phyloP scores from a whole-genome alignment of 2,113 vertebrate genomes.

The Lipophrys pholis region DNA sequence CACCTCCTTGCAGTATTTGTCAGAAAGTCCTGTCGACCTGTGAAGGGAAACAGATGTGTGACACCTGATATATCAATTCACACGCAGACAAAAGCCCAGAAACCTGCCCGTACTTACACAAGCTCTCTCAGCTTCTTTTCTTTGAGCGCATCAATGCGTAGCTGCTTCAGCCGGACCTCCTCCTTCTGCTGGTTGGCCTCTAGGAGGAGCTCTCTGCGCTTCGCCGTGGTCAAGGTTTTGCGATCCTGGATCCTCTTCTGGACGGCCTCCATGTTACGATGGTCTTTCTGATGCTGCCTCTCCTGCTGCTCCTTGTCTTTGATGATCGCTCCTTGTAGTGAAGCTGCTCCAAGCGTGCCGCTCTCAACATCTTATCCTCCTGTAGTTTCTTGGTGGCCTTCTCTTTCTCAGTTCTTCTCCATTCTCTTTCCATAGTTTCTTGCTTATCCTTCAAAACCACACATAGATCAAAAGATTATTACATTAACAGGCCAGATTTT shows the following conservation, averaged over 20 bases:
- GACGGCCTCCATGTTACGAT: slow-evolving; percentile 73
- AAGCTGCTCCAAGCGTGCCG: slow-evolving; percentile 84
- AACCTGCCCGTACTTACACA: slow-evolving; percentile 73
- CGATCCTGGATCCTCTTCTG: slow-evolving; percentile 86
- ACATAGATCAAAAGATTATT: neutral
- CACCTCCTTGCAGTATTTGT: slow-evolving; percentile 88
- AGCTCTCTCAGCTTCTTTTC: slow-evolving; percentile 88
- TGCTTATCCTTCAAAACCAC: slow-evolving; percentile 85
- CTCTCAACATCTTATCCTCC: slow-evolving; percentile 61
- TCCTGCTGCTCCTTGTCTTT: slow-evolving; percentile 82
- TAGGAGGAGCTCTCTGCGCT: slow-evolving; percentile 76
- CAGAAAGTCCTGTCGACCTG: slow-evolving; percentile 87
- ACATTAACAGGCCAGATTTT: too few relatives aligned
- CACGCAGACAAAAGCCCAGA: neutral
- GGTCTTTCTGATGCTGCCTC: slow-evolving; percentile 66
- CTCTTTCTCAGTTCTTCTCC: slow-evolving; percentile 88
- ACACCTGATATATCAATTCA: neutral
- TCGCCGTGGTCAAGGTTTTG: slow-evolving; percentile 73
- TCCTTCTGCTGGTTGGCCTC: slow-evolving; percentile 82
- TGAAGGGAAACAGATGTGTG: neutral
- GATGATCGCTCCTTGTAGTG: slow-evolving; percentile 78
- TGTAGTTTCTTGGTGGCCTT: slow-evolving; percentile 51
- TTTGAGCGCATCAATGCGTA: slow-evolving; percentile 84
- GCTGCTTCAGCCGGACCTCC: slow-evolving; percentile 77
- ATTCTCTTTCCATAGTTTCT: slow-evolving; percentile 86